phyloP scores from a whole-genome alignment of 2,888 invertebrate species.

The Pheosia tremula region DNA sequence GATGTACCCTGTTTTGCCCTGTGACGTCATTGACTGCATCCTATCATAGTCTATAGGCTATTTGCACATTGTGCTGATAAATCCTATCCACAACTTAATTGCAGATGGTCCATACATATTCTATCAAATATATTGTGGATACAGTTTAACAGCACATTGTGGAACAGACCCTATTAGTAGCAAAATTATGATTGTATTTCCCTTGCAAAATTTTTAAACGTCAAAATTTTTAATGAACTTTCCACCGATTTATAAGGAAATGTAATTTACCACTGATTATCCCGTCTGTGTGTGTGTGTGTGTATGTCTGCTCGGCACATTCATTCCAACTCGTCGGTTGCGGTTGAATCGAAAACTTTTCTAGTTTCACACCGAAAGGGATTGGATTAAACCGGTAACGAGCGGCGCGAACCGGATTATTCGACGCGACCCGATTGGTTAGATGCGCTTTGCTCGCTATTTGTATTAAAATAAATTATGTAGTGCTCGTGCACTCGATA shows the following conservation, averaged over 20 bases:
- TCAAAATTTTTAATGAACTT: slow-evolving; percentile 20
- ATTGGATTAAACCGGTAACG: slow-evolving; percentile 48
- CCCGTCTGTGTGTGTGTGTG: slow-evolving; percentile 27
- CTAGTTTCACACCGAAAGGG: slow-evolving; percentile 43
- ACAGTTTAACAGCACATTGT: too few relatives aligned
- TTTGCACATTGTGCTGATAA: too few relatives aligned
- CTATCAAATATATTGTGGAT: too few relatives aligned
- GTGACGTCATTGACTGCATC: too few relatives aligned
- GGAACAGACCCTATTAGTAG: too few relatives aligned
- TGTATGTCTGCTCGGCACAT: slow-evolving; percentile 27
- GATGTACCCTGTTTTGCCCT: too few relatives aligned
- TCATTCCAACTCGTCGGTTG: slow-evolving; percentile 27
- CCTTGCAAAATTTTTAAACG: not conserved
- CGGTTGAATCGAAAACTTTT: slow-evolving; percentile 49
- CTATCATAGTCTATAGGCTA: too few relatives aligned
- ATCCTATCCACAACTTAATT: too few relatives aligned
- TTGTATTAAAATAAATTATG: slow-evolving; percentile 42
- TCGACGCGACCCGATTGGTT: slow-evolving; percentile 37
- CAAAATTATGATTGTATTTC: too few relatives aligned
- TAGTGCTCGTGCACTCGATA: not conserved
- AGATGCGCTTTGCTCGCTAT: slow-evolving; percentile 29
- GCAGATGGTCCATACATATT: too few relatives aligned
- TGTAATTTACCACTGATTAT: slow-evolving; percentile 37
- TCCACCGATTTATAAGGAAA: slow-evolving; percentile 20
- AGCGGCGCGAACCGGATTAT: slow-evolving; percentile 41